Conservation (phyloP, 2,113 vertebrate species). For the Cochlearius cochlearius region DNA sequence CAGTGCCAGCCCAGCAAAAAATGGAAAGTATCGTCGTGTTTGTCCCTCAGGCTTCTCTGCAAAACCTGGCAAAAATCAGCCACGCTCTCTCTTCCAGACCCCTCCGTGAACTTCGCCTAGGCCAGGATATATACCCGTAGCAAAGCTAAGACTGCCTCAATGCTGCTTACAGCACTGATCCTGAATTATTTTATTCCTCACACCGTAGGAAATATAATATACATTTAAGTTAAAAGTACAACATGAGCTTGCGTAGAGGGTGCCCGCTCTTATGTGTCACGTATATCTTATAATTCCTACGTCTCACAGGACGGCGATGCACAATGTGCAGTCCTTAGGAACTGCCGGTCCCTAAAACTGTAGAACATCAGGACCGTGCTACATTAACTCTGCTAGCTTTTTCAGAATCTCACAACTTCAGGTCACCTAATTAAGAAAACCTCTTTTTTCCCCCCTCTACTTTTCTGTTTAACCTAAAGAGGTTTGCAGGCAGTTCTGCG, state of each 20-base stretch:
- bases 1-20: neutral
- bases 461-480: neutral
- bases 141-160: neutral
- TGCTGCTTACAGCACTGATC: neutral
- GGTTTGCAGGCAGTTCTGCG: neutral
- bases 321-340: neutral
- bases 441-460: neutral
- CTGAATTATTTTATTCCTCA: neutral
- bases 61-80: neutral
- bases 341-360: neutral
- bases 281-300: neutral
- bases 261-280: neutral
- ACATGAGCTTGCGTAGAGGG: neutral
- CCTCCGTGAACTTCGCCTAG: neutral
- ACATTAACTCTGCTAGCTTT: neutral
- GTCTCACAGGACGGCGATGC: neutral
- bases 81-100: neutral
- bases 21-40: accelerated
- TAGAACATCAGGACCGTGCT: neutral
- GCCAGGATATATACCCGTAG: neutral
- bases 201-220: neutral
- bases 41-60: neutral
- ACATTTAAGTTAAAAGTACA: neutral
- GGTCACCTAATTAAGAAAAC: neutral
- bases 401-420: neutral